Evolutionary conservation across 2,113 vertebrate species (phyloP), one percentile per base, ranked within the genome.

Genomic region (Alaudala cheleensis): DNA sequence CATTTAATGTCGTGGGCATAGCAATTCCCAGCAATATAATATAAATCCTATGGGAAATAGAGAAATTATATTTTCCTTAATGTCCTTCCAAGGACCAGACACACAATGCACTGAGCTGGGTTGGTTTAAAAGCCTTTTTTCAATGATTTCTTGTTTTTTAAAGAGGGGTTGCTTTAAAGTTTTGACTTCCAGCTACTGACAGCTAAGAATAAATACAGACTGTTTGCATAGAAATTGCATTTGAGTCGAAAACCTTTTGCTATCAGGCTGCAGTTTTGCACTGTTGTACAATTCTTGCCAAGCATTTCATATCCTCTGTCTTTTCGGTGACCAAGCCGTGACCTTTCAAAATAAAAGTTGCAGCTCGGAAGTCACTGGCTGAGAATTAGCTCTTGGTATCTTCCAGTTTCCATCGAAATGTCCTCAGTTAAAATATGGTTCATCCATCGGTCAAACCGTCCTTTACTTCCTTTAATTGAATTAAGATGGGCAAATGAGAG

Each of bases 401-500:
- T 96, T 98, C 93, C 97, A 97, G 97, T 98, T 98, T 98, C 97
- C 98, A 98, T 95, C 98, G 98, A 98, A 98, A 98, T 98, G 98
- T 98, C 98, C 98, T 99, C 94, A 94, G 98, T 98, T 98, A 99
- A 98, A 98, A 98, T 98, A 97, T 98, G 98, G 99, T 99, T 99
- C 99, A 99, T 98, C 86, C 98, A 96, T 98, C 98, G 99, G 99
- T 99, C 99, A 99, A 97, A 98, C 98, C 95, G 96, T 98, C 98
- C 98, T 99, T 98, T 98, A 98, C 99, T 99, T 98, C 98, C 98
- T 99, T 99, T 99, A 99, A 99, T 99, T 99, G 98, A 99, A 98
- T 99, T 99, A 99, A 99, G 98, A 99, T 99, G 98, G 98, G 98
- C 98, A 99, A 99, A 99, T 98, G 98, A 98, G 98, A 98, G 98